Evolutionary conservation across 2,797 vertebrate genomes (phyloP).

Genomic region (Arrhamphus sclerolepis): DNA sequence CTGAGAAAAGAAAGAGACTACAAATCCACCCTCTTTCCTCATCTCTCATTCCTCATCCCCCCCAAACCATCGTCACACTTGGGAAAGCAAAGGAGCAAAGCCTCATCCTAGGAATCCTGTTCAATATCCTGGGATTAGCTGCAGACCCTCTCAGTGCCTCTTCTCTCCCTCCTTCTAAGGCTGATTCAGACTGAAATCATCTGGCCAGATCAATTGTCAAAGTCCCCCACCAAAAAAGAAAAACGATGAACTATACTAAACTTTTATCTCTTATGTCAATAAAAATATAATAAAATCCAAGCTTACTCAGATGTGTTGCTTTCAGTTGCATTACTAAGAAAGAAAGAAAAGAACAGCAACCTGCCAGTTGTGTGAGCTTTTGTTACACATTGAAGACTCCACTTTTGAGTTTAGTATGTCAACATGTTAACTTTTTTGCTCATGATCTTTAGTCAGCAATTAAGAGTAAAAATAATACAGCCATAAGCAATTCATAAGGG

Average conservation of each 20-base stretch:
- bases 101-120: slow-evolving; percentile 82
- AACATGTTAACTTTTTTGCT: slow-evolving; percentile 12
- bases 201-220: slow-evolving; percentile 71
- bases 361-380: slow-evolving; percentile 8
- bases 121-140: slow-evolving; percentile 86
- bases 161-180: slow-evolving; percentile 75
- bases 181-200: slow-evolving; percentile 76
- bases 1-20: slow-evolving; percentile 70
- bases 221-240: slow-evolving; percentile 60
- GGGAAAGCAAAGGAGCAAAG: slow-evolving; percentile 83
- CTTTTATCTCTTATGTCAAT: slow-evolving; percentile 77
- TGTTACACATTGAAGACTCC: slow-evolving; percentile 13
- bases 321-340: slow-evolving; percentile 23
- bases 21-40: slow-evolving; percentile 65
- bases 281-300: slow-evolving; percentile 14
- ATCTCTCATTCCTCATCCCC: slow-evolving; percentile 39
- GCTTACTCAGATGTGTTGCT: slow-evolving; percentile 29
- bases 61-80: slow-evolving; percentile 79
- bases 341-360: slow-evolving; percentile 30
- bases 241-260: slow-evolving; percentile 83
- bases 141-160: slow-evolving; percentile 69
- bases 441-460: slow-evolving; percentile 12
- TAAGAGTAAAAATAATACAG: slow-evolving; percentile 20
- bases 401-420: slow-evolving; percentile 5
- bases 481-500: slow-evolving; percentile 10